These are phyloP conservation scores for Ormyrus rosae DNA, from an alignment of 2,888 invertebrate species.

Conservation along the genomic window DNA sequence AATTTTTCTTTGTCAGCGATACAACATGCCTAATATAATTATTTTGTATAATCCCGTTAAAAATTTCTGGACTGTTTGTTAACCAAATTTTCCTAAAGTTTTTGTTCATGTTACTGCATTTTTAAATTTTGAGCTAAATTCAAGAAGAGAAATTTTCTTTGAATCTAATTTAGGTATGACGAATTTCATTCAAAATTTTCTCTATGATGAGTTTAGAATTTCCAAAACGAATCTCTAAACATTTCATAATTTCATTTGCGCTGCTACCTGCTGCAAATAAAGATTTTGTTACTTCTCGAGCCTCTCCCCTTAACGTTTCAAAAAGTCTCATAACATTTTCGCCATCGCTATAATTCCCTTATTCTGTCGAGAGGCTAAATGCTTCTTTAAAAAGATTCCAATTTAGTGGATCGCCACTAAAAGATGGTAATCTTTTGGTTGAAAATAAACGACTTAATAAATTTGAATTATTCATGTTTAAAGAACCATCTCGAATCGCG, in stretches of 20 bases:
- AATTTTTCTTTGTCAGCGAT: not conserved
- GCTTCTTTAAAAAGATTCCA: conserved; percentile 6
- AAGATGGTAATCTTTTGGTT: not conserved
- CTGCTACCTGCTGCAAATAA: not conserved
- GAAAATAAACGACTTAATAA: not conserved
- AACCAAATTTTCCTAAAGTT: not conserved
- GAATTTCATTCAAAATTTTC: not conserved
- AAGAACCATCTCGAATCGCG: no score
- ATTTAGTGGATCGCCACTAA: conserved; percentile 1
- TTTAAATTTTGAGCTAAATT: not conserved
- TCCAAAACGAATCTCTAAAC: conserved; percentile 7
- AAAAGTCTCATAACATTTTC: conserved; percentile 6
- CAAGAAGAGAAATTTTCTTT: not conserved
- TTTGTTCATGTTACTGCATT: not conserved
- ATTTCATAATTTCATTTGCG: not conserved
- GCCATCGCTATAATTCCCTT: not conserved
- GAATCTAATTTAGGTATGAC: not conserved
- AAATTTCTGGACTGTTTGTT: not conserved
- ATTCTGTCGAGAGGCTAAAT: not conserved
- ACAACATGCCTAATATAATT: not conserved
- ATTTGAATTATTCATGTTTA: not conserved
- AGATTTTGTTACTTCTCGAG: not conserved
- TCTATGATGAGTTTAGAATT: conserved; percentile 2
- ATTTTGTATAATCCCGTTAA: not conserved
- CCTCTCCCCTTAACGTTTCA: not conserved